phyloP scores from a whole-genome alignment of 2,888 invertebrate genomes.

The Calliopum simillimum region DNA sequence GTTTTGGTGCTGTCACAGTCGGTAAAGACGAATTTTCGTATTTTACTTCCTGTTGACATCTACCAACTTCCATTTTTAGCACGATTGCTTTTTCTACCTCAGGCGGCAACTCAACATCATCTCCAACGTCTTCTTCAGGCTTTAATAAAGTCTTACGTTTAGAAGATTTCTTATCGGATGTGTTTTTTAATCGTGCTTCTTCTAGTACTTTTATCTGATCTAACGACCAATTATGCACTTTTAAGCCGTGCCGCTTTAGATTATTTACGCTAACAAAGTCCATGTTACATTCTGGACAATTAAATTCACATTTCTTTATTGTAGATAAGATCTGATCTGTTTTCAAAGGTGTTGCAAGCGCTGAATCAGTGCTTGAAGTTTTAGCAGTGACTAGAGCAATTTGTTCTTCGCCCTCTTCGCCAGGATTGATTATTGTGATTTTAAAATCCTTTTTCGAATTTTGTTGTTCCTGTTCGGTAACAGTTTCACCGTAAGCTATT shows the following conservation, averaged over 20 bases:
- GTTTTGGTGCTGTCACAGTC: neutral
- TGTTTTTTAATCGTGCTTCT: conserved; percentile 22
- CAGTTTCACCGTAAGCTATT: conserved; percentile 43
- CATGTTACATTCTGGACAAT: conserved; percentile 45
- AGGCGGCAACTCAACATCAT: neutral
- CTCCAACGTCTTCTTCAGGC: neutral
- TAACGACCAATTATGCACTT: conserved; percentile 16
- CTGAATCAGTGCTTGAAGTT: neutral
- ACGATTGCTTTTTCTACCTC: neutral
- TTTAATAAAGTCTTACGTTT: no score
- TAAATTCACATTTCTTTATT: conserved; percentile 33
- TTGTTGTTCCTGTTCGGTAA: neutral
- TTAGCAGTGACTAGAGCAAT: conserved; percentile 36
- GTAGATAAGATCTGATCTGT: neutral
- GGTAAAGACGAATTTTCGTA: neutral
- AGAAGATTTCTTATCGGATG: neutral
- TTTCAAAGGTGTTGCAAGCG: conserved; percentile 19
- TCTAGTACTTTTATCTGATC: conserved; percentile 7
- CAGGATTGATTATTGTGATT: conserved; percentile 51
- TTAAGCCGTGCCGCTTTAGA: conserved; percentile 41
- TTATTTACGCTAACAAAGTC: conserved; percentile 46
- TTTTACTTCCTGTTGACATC: neutral
- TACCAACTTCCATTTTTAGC: conserved; percentile 9
- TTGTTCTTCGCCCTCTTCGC: conserved; percentile 47
- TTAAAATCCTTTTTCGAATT: conserved; percentile 47